phyloP scores from a whole-genome alignment of 2,113 vertebrate species.

The Vulpes ferrilata region DNA sequence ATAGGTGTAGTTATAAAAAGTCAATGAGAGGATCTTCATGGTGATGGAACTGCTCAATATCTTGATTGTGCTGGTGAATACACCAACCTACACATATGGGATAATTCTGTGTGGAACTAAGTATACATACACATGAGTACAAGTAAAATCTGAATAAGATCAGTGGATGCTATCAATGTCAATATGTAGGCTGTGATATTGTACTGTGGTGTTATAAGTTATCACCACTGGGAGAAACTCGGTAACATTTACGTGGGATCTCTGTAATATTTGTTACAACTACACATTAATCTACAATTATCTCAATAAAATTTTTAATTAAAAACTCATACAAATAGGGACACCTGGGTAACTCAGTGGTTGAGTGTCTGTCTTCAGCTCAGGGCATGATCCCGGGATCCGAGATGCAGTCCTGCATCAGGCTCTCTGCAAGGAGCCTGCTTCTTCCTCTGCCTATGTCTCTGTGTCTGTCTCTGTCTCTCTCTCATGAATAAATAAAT shows the following conservation, averaged over 20 bases:
- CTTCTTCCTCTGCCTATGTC: too few species aligned
- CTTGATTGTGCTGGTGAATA: background rate
- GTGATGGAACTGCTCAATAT: background rate
- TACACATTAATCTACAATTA: background rate
- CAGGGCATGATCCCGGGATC: too few species aligned
- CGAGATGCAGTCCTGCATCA: too few species aligned
- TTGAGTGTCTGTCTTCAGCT: too few species aligned
- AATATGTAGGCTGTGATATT: background rate
- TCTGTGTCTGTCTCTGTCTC: too few species aligned
- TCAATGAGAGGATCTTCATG: background rate
- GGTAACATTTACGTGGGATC: background rate
- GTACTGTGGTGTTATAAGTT: background rate
- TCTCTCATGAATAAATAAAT: background rate
- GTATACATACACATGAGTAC: background rate
- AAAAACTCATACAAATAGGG: conserved; percentile 9
- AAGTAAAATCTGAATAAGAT: background rate
- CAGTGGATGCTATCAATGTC: background rate
- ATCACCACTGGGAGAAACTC: background rate
- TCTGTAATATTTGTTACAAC: background rate
- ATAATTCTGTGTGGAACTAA: background rate
- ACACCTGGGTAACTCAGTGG: too few species aligned
- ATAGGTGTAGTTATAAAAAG: background rate
- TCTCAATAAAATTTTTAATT: background rate
- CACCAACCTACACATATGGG: background rate
- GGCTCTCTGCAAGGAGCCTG: too few species aligned